Conservation (phyloP, 2,113 vertebrate genomes). For the Macaca nemestrina region DNA sequence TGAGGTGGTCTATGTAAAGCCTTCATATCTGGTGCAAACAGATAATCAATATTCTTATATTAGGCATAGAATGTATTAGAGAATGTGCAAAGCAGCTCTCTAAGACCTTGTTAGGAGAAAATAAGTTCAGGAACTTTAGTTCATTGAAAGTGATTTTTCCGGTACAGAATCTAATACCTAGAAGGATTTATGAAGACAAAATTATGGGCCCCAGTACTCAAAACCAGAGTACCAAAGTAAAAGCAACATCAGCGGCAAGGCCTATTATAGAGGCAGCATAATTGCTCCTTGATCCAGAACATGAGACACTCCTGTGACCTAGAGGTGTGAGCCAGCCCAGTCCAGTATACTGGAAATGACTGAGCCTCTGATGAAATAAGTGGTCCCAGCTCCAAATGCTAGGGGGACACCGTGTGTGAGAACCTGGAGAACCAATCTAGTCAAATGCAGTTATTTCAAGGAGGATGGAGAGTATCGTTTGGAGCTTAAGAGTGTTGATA, state of each 20-base stretch:
- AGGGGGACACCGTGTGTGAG: background rate
- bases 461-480: background rate
- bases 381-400: background rate
- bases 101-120: background rate
- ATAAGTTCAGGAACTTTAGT: background rate
- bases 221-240: background rate
- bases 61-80: background rate
- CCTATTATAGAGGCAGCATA: background rate
- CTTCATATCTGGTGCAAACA: background rate
- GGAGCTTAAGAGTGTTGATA: background rate
- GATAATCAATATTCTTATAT: background rate
- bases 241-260: background rate
- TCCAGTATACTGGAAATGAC: background rate
- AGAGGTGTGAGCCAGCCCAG: background rate
- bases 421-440: background rate
- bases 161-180: background rate
- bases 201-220: background rate
- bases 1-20: background rate
- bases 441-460: background rate
- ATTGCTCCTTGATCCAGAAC: background rate
- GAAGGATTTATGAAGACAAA: background rate
- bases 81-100: background rate
- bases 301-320: rapidly evolving
- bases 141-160: background rate
- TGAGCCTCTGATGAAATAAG: background rate